phyloP scores from a whole-genome alignment of 2,797 vertebrate genomes.

The Urosaurus nigricauda region DNA sequence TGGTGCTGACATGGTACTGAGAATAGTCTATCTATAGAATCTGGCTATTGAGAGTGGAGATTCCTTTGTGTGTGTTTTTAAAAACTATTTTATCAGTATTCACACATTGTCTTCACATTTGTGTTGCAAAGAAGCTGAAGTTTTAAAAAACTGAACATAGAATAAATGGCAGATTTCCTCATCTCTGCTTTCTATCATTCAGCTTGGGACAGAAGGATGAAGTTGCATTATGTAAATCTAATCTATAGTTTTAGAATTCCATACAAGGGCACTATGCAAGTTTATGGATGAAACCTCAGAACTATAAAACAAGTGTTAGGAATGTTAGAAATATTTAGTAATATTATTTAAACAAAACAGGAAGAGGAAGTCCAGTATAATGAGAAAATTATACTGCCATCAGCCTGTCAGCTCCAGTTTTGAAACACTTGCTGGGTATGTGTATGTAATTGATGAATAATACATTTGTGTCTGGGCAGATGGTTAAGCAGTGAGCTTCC shows the following conservation, averaged over 20 bases:
- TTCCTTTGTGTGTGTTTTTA: neutral
- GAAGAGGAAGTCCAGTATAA: neutral
- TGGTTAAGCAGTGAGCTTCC: conserved; percentile 40
- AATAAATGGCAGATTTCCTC: too few relatives aligned
- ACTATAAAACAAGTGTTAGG: neutral
- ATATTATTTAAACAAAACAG: neutral
- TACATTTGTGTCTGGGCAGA: conserved; percentile 42
- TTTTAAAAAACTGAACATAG: too few relatives aligned
- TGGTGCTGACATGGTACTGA: neutral
- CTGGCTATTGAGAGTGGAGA: neutral
- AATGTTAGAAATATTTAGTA: neutral
- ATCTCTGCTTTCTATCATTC: neutral
- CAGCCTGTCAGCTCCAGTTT: neutral
- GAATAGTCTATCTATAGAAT: neutral
- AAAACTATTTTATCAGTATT: neutral
- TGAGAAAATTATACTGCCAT: neutral
- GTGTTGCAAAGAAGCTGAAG: too few relatives aligned
- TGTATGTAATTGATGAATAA: conserved; percentile 42
- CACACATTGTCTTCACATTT: too few relatives aligned
- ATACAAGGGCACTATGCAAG: neutral
- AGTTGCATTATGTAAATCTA: neutral
- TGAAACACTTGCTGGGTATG: conserved; percentile 9
- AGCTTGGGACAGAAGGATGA: neutral
- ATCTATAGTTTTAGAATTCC: neutral
- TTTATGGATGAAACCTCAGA: neutral